phyloP scores from a whole-genome alignment of 2,888 invertebrate genomes.

The Coenonympha arcania region DNA sequence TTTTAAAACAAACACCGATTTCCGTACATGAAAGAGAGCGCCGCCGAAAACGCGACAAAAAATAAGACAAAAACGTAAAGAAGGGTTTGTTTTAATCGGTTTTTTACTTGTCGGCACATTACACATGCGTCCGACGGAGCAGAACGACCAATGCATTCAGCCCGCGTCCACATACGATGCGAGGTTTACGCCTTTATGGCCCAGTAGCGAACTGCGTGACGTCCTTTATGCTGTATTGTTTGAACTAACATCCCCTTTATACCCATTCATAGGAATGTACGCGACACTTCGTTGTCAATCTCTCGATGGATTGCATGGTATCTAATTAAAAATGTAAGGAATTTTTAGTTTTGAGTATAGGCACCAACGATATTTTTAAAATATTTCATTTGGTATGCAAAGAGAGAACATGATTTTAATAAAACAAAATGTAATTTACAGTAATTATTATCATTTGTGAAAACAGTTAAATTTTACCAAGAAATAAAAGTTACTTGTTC shows the following conservation, averaged over 20 bases:
- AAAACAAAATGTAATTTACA: no score
- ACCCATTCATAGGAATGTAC: conserved; percentile 42
- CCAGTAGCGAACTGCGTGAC: conserved; percentile 48
- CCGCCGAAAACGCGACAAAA: conserved; percentile 49
- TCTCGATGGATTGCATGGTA: no score
- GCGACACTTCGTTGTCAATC: no score
- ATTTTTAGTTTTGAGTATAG: no score
- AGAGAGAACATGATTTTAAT: no score
- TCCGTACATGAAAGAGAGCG: conserved; percentile 51
- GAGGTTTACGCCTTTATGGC: conserved; percentile 45
- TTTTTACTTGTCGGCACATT: conserved; percentile 51
- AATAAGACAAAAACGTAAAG: conserved; percentile 30
- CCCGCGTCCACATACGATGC: conserved; percentile 28
- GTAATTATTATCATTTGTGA: no score
- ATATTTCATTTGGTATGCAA: no score
- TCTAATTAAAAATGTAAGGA: no score
- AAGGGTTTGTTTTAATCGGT: conserved; percentile 47
- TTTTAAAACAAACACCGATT: conserved; percentile 6
- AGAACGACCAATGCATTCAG: conserved; percentile 54
- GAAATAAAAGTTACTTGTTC: no score
- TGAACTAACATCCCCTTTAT: conserved; percentile 35
- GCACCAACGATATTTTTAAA: no score
- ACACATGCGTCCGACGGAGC: conserved; percentile 59
- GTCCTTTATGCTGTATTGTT: conserved; percentile 43
- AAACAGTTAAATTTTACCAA: no score